Evolutionary conservation across 2,113 vertebrate genomes (phyloP).

Genomic region (Euleptes europaea): DNA sequence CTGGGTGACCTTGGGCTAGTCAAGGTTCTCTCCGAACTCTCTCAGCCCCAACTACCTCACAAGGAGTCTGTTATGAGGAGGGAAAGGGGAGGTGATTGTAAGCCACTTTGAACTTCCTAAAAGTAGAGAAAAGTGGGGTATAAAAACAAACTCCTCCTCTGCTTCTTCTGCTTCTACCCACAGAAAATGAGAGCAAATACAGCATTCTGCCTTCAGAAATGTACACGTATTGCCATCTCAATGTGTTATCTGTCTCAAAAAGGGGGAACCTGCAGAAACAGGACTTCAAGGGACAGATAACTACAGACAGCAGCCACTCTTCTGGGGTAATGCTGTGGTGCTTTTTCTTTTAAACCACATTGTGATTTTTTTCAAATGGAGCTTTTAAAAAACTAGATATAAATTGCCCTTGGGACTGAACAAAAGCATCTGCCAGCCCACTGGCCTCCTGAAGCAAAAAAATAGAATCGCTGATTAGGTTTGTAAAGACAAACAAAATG

Average conservation of each 20-base stretch:
- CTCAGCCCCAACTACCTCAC: too few relatives aligned
- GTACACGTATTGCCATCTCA: neutral
- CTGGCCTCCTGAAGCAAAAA: neutral
- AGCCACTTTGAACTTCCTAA: too few relatives aligned
- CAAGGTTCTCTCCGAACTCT: too few relatives aligned
- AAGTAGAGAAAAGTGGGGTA: too few relatives aligned
- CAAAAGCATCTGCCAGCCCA: neutral
- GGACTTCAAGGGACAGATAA: neutral
- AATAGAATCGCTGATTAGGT: neutral
- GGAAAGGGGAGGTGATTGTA: too few relatives aligned
- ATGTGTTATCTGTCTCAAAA: neutral
- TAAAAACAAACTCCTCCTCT: too few relatives aligned
- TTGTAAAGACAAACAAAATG: rapidly evolving
- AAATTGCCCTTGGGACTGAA: neutral
- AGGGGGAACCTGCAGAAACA: too few relatives aligned
- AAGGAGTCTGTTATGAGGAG: too few relatives aligned
- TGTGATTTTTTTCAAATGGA: neutral
- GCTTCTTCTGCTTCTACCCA: too few relatives aligned
- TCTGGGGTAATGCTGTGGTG: neutral
- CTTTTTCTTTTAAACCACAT: neutral
- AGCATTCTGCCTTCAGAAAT: neutral
- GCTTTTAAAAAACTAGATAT: too few relatives aligned
- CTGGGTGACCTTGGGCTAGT: too few relatives aligned
- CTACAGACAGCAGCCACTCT: neutral
- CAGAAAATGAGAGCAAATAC: neutral